Percentiles rank a stretch among this genome's conserved stretches.
Evolutionary conservation across 2,113 vertebrate species (phyloP).

Genomic region (Vulpes ferrilata): DNA sequence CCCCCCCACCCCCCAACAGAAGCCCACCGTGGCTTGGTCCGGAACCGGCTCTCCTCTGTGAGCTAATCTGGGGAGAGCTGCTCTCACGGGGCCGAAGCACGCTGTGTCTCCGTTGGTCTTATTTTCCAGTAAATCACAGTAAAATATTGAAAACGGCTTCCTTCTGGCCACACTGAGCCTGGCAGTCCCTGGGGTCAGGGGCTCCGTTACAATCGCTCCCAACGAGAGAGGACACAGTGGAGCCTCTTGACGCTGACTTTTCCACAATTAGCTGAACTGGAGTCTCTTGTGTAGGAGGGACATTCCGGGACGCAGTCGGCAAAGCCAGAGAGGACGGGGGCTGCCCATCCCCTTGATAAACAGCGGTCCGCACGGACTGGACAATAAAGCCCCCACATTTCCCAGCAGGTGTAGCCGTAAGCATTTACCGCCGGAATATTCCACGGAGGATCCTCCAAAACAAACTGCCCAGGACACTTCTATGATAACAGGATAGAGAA

Average conservation of each 20-base stretch:
- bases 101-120: neutral
- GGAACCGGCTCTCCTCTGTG: fast-evolving
- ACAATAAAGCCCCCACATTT: neutral
- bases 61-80: fast-evolving
- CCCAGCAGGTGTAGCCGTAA: neutral
- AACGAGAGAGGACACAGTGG: neutral
- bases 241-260: neutral
- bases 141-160: neutral
- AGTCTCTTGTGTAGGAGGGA: neutral
- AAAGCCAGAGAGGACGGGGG: no score
- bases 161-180: neutral
- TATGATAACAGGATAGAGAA: neutral
- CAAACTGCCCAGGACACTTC: neutral
- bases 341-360: fast-evolving
- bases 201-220: fast-evolving
- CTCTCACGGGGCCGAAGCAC: no score
- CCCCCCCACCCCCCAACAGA: neutral
- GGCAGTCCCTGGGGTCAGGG: neutral
- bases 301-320: neutral
- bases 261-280: fast-evolving
- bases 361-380: fast-evolving
- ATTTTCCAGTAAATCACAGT: neutral
- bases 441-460: neutral
- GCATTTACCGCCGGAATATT: neutral
- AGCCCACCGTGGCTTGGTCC: neutral